These are phyloP conservation scores for Oppia nitens DNA, from an alignment of 1,140 invertebrate species.

Conservation along the genomic window DNA sequence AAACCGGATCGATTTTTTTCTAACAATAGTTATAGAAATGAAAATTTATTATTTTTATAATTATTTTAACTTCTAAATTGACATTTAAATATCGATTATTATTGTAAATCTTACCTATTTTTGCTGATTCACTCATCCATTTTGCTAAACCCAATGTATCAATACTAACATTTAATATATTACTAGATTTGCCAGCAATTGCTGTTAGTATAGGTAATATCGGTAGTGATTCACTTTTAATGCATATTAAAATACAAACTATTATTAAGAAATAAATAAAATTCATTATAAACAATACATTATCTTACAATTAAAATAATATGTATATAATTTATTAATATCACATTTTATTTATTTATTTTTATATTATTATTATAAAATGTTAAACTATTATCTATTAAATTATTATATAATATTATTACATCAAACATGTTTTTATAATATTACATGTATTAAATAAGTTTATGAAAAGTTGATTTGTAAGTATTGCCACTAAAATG, in stretches of 20 bases:
- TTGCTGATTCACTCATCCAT: not conserved
- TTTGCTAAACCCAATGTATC: not conserved
- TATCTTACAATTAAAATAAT: not conserved
- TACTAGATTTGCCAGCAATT: not conserved
- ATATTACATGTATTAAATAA: not conserved
- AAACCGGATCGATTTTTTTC: constrained; percentile 7
- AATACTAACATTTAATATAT: not conserved
- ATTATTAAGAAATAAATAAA: not conserved
- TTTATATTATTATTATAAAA: not conserved
- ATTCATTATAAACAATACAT: not conserved
- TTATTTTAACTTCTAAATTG: not conserved
- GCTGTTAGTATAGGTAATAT: not conserved
- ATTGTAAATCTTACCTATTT: not conserved
- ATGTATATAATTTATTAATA: not conserved
- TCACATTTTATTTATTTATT: not conserved
- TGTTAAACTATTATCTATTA: too few species aligned
- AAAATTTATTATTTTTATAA: not conserved
- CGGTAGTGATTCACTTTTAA: not conserved
- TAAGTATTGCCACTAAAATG: too few species aligned
- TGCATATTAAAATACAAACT: not conserved
- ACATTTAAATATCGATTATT: not conserved
- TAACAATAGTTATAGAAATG: not conserved
- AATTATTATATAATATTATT: not conserved
- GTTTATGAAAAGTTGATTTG: not conserved
- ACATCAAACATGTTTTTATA: not conserved